These are phyloP conservation scores for Chymomyza amoena DNA, from an alignment of 2,888 invertebrate genomes.

Conservation along the genomic window DNA sequence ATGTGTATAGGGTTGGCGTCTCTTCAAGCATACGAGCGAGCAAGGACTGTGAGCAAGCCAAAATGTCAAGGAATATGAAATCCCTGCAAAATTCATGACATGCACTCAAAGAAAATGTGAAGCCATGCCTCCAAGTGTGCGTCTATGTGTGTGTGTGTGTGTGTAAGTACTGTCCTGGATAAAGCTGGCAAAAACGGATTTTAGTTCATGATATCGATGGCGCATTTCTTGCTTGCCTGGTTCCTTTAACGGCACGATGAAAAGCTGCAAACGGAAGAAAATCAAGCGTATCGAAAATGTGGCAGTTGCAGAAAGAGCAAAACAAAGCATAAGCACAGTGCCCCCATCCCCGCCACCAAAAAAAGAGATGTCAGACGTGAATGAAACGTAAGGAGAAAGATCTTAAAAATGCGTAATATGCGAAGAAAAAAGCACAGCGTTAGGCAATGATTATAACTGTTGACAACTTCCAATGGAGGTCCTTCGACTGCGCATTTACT, in stretches of 20 bases:
- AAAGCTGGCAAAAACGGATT: neutral
- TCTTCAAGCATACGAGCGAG: neutral
- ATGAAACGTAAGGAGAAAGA: neutral
- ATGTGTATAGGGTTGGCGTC: neutral
- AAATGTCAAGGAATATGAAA: conserved; percentile 17
- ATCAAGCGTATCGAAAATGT: conserved; percentile 12
- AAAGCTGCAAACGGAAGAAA: conserved; percentile 15
- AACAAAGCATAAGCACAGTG: neutral
- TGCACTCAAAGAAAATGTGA: conserved; percentile 11
- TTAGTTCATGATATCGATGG: conserved; percentile 1
- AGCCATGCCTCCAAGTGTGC: neutral
- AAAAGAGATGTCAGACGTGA: neutral
- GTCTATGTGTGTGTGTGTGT: neutral
- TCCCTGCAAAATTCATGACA: conserved; percentile 20
- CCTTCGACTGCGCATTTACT: neutral
- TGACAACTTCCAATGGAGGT: conserved; percentile 26
- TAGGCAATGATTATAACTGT: conserved; percentile 14
- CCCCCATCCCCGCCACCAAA: neutral
- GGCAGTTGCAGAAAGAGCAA: conserved; percentile 4
- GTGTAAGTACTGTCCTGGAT: neutral
- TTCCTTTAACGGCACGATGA: neutral
- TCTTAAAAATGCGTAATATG: conserved; percentile 3
- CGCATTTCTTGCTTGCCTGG: conserved; percentile 6
- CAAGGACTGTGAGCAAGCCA: neutral
- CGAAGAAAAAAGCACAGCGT: conserved; percentile 8